phyloP scores from a whole-genome alignment of 2,113 vertebrate genomes.

The Ramphastos sulfuratus region DNA sequence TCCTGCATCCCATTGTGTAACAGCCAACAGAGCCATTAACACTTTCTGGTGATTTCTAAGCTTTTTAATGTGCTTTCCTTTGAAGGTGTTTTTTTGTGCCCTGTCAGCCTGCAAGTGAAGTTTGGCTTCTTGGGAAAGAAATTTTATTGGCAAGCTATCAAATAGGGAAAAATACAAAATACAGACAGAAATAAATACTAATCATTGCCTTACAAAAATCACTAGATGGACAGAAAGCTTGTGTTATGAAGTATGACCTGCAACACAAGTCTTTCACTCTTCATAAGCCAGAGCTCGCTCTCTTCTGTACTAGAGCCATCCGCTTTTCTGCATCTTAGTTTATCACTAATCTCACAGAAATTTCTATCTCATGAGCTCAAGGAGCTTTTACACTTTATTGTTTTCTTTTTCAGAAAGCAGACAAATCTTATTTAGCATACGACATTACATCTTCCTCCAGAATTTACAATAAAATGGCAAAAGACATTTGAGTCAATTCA shows the following conservation, averaged over 20 bases:
- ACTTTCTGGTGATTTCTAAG: slow-evolving; percentile 65
- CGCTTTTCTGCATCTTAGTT: neutral
- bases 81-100: slow-evolving; percentile 48
- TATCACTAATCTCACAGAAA: neutral
- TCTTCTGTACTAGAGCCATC: neutral
- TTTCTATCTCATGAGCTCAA: neutral
- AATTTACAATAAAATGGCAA: neutral
- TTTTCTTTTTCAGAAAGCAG: neutral
- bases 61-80: slow-evolving; percentile 44
- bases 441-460: neutral
- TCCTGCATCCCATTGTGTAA: slow-evolving; percentile 60
- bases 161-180: slow-evolving; percentile 14
- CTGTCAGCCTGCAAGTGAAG: slow-evolving; percentile 45
- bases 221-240: slow-evolving; percentile 14
- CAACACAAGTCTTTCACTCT: neutral
- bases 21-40: slow-evolving; percentile 68
- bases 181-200: slow-evolving; percentile 31
- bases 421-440: neutral
- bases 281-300: neutral
- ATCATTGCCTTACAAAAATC: neutral
- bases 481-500: neutral
- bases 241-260: neutral
- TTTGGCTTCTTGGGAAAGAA: slow-evolving; percentile 31
- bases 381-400: neutral
- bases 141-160: slow-evolving; percentile 42